A percentile compares a stretch with the other conserved stretches of the same genome.
phyloP scores from a whole-genome alignment of 1,140 invertebrate species.

The Lordiphosa clarofinis region DNA sequence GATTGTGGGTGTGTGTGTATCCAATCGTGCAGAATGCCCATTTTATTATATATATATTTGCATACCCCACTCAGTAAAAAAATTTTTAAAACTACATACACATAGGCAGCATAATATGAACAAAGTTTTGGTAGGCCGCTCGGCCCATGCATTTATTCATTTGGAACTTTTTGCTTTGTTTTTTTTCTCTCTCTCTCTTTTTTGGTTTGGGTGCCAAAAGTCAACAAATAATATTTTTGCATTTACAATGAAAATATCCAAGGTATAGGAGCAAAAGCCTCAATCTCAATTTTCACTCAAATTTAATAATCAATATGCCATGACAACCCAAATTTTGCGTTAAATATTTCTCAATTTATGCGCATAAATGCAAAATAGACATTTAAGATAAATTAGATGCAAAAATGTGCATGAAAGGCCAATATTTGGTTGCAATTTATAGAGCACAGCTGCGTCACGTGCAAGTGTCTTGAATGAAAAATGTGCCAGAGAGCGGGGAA shows the following conservation, averaged over 20 bases:
- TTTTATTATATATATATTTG: conserved; percentile 63
- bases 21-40: conserved; percentile 72
- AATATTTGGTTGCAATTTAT: conserved; percentile 18
- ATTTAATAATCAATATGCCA: conserved; percentile 1
- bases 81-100: conserved; percentile 18
- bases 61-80: conserved; percentile 17
- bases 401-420: conserved; percentile 22
- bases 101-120: conserved; percentile 33
- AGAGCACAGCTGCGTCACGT: conserved; percentile 12
- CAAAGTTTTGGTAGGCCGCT: conserved; percentile 41
- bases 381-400: conserved; percentile 72
- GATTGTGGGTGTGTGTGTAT: conserved; percentile 27
- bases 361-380: conserved; percentile 72
- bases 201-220: conserved; percentile 52
- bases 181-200: neutral
- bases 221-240: conserved; percentile 77
- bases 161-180: conserved; percentile 21
- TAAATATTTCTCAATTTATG: conserved; percentile 69
- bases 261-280: conserved; percentile 19
- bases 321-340: conserved; percentile 25
- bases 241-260: conserved; percentile 70
- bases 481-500: conserved; percentile 6
- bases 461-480: conserved; percentile 17
- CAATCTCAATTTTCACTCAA: conserved; percentile 52
- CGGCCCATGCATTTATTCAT: conserved; percentile 29